Percentiles rank a stretch among this genome's conserved stretches.
These are phyloP conservation scores for Acrobasis suavella DNA, from an alignment of 2,888 invertebrate genomes.

Conservation along the genomic window DNA sequence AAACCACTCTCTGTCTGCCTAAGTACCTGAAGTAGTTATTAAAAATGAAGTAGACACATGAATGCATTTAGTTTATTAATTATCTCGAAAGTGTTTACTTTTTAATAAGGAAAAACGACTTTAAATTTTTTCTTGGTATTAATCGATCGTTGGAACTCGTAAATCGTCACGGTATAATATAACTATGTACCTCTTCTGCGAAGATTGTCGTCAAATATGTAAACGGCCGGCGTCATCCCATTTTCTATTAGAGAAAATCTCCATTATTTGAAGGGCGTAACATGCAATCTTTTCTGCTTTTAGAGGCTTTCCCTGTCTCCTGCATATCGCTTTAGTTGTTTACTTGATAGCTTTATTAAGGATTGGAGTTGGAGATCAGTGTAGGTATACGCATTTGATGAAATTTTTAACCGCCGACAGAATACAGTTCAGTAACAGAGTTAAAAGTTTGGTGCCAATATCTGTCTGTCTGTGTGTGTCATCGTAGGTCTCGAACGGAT, in stretches of 20 bases:
- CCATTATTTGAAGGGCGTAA: constrained; percentile 16
- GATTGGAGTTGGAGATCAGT: not conserved
- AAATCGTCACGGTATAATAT: not conserved
- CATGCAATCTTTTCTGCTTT: constrained; percentile 15
- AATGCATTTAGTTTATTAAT: too few relatives aligned
- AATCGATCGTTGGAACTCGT: not conserved
- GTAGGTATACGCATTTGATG: too few relatives aligned
- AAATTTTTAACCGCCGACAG: too few relatives aligned
- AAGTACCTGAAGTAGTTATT: too few relatives aligned
- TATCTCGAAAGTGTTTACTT: too few relatives aligned
- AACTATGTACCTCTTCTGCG: not conserved
- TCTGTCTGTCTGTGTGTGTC: too few relatives aligned
- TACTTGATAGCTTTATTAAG: not conserved
- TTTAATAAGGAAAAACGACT: not conserved
- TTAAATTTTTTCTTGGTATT: not conserved
- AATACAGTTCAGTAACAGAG: too few relatives aligned
- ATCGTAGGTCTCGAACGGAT: too few relatives aligned
- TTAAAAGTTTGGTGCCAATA: too few relatives aligned
- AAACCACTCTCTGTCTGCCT: too few relatives aligned
- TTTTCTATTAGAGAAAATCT: constrained; percentile 18
- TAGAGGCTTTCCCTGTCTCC: constrained; percentile 16
- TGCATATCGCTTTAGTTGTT: not conserved
- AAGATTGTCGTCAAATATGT: constrained; percentile 9
- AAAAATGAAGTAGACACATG: too few relatives aligned
- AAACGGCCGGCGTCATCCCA: constrained; percentile 11